phyloP scores from a whole-genome alignment of 2,113 vertebrate genomes.

The Odontesthes bonariensis region DNA sequence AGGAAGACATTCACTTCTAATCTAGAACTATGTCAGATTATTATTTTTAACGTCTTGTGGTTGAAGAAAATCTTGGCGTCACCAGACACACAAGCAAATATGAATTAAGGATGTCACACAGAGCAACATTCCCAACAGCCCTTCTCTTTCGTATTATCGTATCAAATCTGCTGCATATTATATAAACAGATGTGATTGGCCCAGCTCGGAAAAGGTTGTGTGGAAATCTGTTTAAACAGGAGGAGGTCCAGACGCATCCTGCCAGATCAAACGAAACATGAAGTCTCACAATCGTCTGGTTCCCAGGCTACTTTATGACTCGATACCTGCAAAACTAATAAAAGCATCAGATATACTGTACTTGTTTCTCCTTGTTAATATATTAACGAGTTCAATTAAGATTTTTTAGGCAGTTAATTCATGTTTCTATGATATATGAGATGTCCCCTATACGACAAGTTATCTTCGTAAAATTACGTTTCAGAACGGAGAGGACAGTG shows the following conservation, averaged over 20 bases:
- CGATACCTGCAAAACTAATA: not conserved
- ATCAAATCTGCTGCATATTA: not conserved
- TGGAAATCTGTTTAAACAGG: slow-evolving; percentile 18
- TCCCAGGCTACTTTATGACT: slow-evolving; percentile 10
- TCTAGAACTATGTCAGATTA: too few relatives aligned
- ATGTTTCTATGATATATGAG: not conserved
- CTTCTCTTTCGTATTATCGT: not conserved
- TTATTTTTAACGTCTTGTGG: not conserved
- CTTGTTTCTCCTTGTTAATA: not conserved
- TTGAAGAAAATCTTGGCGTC: not conserved
- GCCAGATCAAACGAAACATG: slow-evolving; percentile 14
- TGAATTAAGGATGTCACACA: not conserved
- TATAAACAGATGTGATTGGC: not conserved
- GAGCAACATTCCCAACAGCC: not conserved
- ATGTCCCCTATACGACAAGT: not conserved
- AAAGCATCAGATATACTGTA: not conserved
- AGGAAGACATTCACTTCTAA: too few relatives aligned
- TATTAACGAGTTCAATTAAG: not conserved
- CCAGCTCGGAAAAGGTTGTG: not conserved
- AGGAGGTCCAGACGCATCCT: not conserved
- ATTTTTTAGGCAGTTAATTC: not conserved
- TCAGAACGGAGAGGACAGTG: slow-evolving; percentile 1
- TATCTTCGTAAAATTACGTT: not conserved
- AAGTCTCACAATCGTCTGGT: slow-evolving; percentile 1
- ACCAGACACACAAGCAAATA: not conserved